Conservation (phyloP, 2,113 vertebrate species). For the Chlorodrepanis virens region DNA sequence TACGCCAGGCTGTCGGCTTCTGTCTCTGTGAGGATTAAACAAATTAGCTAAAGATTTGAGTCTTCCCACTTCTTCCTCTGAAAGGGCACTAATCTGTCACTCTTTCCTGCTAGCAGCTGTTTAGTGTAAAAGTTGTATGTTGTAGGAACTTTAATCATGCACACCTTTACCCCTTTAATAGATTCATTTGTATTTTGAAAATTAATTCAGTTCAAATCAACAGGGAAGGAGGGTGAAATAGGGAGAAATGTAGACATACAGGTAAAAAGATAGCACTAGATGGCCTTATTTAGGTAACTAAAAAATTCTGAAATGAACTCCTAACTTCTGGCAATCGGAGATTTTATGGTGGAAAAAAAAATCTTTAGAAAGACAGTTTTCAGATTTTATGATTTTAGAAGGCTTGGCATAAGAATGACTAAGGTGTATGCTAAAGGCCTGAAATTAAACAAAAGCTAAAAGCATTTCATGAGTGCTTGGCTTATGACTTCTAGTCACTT, state of each 20-base stretch:
- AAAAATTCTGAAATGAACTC: background rate
- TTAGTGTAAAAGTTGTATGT: background rate
- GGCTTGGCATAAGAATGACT: background rate
- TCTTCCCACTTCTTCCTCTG: background rate
- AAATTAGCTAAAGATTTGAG: background rate
- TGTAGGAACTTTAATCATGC: background rate
- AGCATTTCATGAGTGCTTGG: background rate
- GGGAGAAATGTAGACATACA: background rate
- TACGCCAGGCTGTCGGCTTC: accelerated
- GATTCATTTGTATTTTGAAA: background rate
- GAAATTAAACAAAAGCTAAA: background rate
- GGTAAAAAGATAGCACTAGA: background rate
- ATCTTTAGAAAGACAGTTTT: background rate
- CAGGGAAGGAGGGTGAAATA: background rate
- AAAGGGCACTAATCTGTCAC: background rate
- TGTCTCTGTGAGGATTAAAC: background rate
- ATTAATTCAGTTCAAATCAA: background rate
- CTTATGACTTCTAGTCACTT: background rate
- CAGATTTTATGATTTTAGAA: background rate
- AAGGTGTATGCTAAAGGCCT: background rate
- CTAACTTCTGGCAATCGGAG: background rate
- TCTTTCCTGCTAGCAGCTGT: background rate
- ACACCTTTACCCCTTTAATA: background rate
- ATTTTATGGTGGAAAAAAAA: background rate
- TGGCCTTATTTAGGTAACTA: background rate